phyloP scores from a whole-genome alignment of 2,797 vertebrate species.

The Cyprinella venusta region DNA sequence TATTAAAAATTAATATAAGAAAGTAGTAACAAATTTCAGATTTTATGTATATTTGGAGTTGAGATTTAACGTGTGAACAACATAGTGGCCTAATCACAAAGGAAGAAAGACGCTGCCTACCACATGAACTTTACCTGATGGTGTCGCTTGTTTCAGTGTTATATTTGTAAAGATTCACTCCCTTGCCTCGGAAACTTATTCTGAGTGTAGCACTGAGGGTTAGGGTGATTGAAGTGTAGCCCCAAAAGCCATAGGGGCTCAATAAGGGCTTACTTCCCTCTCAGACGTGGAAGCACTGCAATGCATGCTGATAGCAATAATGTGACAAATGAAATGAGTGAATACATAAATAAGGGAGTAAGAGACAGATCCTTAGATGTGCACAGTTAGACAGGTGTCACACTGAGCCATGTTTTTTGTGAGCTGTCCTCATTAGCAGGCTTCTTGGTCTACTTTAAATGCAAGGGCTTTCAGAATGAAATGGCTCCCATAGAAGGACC shows the following conservation, averaged over 20 bases:
- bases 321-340: slow-evolving; percentile 48
- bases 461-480: slow-evolving; percentile 57
- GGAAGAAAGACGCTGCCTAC: background rate
- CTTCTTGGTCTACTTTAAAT: slow-evolving; percentile 64
- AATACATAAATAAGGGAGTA: slow-evolving; percentile 59
- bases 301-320: slow-evolving; percentile 54
- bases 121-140: background rate
- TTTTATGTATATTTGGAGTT: background rate
- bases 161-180: background rate
- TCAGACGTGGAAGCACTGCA: slow-evolving; percentile 28
- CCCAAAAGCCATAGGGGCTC: slow-evolving; percentile 28
- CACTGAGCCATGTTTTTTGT: slow-evolving; percentile 64
- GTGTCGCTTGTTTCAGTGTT: background rate
- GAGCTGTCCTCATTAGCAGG: slow-evolving; percentile 67
- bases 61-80: background rate
- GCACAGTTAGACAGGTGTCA: slow-evolving; percentile 59
- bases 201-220: slow-evolving; percentile 1
- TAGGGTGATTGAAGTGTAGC: slow-evolving; percentile 30
- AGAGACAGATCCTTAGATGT: slow-evolving; percentile 58
- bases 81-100: background rate
- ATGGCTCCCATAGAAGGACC: slow-evolving; percentile 54
- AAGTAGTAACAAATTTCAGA: background rate
- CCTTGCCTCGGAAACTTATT: background rate
- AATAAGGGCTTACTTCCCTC: slow-evolving; percentile 43
- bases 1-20: background rate